Percentiles rank a stretch among this genome's conserved stretches.
Conservation (phyloP, 2,797 vertebrate genomes). For the Schizopygopsis malacanthus region DNA sequence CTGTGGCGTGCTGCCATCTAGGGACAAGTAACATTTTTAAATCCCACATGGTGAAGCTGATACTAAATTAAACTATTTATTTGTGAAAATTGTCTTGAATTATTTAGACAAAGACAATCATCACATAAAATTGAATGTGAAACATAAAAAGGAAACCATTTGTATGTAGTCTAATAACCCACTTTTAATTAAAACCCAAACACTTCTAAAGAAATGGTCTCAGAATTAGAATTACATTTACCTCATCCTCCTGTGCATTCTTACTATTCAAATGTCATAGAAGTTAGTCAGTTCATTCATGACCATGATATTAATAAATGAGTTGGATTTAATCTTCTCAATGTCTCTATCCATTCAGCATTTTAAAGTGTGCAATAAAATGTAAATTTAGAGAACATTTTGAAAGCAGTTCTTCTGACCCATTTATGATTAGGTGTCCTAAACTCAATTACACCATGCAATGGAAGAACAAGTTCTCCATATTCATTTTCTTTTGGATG, state of each 20-base stretch:
- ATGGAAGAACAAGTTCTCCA: neutral
- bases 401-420: neutral
- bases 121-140: neutral
- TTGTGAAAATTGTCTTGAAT: neutral
- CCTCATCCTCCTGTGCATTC: neutral
- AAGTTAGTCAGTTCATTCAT: neutral
- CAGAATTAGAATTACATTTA: neutral
- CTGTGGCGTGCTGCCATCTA: constrained; percentile 36
- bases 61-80: neutral
- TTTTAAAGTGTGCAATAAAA: neutral
- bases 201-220: neutral
- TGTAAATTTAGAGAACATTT: neutral
- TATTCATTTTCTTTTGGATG: neutral
- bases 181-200: neutral
- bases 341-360: neutral
- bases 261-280: neutral
- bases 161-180: neutral
- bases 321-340: constrained; percentile 14
- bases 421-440: too few relatives aligned
- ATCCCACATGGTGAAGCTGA: neutral
- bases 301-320: neutral
- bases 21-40: neutral
- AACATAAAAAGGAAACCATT: neutral
- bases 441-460: neutral
- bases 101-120: neutral